Conservation (phyloP, 2,888 invertebrate genomes). For the Scaptomyza parva region DNA sequence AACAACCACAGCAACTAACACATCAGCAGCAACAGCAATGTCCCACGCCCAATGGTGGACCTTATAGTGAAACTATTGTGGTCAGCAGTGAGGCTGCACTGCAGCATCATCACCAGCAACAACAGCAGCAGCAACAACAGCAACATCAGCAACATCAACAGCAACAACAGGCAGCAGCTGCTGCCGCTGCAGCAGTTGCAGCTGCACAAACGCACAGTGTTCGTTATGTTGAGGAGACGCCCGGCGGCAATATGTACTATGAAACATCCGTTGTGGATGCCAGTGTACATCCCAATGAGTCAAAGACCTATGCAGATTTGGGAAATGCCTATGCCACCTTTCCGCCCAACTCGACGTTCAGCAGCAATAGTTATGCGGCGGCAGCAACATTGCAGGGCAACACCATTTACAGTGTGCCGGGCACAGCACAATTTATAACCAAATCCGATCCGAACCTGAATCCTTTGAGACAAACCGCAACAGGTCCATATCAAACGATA, state of each 20-base stretch:
- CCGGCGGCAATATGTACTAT: conserved; percentile 64
- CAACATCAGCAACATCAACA: conserved; percentile 58
- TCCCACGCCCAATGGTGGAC: conserved; percentile 75
- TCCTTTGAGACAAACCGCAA: conserved; percentile 76
- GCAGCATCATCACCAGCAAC: conserved; percentile 72
- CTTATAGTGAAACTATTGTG: conserved; percentile 75
- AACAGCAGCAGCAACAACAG: conserved; percentile 65
- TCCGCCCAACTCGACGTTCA: conserved; percentile 69
- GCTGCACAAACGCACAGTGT: conserved; percentile 51
- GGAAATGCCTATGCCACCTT: conserved; percentile 80
- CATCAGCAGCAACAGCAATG: conserved; percentile 77
- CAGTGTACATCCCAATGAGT: conserved; percentile 76
- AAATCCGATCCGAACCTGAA: conserved; percentile 83
- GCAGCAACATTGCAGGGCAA: conserved; percentile 68
- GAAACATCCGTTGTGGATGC: conserved; percentile 79
- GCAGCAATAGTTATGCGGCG: conserved; percentile 68
- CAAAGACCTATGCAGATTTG: conserved; percentile 84
- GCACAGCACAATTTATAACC: conserved; percentile 77
- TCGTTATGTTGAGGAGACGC: conserved; percentile 63
- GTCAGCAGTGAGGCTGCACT: conserved; percentile 71
- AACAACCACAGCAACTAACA: conserved; percentile 64
- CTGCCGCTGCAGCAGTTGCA: conserved; percentile 27
- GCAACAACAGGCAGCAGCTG: conserved; percentile 50
- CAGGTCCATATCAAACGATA: conserved; percentile 76
- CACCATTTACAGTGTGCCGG: conserved; percentile 80